Conservation (phyloP, 2,113 vertebrate genomes). For the Lepidothrix coronata region DNA sequence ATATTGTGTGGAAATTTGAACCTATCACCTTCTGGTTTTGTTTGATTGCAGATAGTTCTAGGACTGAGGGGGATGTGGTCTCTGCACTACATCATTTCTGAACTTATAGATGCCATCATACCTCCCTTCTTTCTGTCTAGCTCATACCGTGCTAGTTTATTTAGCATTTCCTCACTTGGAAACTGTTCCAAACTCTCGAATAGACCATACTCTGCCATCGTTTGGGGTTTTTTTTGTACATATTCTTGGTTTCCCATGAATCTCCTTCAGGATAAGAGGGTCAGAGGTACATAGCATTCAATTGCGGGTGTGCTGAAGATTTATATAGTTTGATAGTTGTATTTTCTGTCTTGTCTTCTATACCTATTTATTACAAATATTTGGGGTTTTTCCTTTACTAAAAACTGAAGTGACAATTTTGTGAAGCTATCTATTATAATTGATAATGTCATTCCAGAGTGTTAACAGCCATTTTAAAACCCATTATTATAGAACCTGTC, state of each 20-base stretch:
- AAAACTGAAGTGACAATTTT: background rate
- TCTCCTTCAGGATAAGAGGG: background rate
- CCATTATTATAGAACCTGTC: background rate
- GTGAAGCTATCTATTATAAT: background rate
- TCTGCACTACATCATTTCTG: background rate
- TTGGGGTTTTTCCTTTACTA: accelerated
- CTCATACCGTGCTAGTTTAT: background rate
- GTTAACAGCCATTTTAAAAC: background rate
- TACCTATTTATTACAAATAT: background rate
- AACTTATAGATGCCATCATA: background rate
- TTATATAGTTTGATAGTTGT: background rate
- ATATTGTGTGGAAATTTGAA: background rate
- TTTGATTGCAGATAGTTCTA: background rate
- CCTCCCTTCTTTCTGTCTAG: background rate
- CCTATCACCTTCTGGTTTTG: background rate
- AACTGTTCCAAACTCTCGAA: background rate
- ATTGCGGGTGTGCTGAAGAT: background rate
- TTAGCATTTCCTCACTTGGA: background rate
- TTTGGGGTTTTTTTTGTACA: background rate
- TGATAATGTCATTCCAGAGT: background rate
- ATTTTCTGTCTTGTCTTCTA: background rate
- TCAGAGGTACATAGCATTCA: background rate
- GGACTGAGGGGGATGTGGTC: background rate
- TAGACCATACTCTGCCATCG: background rate
- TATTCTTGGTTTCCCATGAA: background rate